Evolutionary conservation across 1,140 invertebrate genomes (phyloP), one percentile per base, ranked within the genome.

Genomic region (Ceratitis capitata): DNA sequence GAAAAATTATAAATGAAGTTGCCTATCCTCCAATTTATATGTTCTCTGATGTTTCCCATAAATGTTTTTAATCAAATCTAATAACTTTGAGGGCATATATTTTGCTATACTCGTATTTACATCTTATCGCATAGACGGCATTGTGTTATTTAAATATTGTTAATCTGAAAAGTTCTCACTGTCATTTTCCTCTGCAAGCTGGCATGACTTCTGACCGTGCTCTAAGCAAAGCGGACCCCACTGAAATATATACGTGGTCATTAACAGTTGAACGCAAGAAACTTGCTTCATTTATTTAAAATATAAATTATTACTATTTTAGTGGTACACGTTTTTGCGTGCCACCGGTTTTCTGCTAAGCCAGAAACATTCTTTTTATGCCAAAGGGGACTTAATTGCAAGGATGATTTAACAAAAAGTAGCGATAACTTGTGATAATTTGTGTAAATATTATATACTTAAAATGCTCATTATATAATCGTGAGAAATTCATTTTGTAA

Each of bases 401-500:
- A 26, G 39, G n/a, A 26, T 78, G n/a, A 78, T 45, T 78, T 26
- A 74, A 74, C 39, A 74, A 45, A 78, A 45, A 78, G 10, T 23
- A n/a, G 39, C 12, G 39, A 45, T 42, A 78, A 78, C 39, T 39
- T 47, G n/a, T 78, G 39, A 45, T 26, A 78, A 78, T 45, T 45
- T 3, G 42, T 78, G 56, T 61, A 61, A 61, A 61, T 78, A 78
- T 45, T 78, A 78, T 26, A 78, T 78, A 26, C 14, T 69, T 69
- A 69, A 78, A 78, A 78, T 78, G 35, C 7, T 78, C 45, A 47
- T 4, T 45, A 78, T 78, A 78, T 12, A 78, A 47, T 78, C 39
- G 39, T 78, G 69, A 78, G 69, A 78, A 69, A 78, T 78, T 78
- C 7, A 39, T 78, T 78, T 42, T 78, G 69, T 45, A 78, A 78